Conservation (phyloP, 2,113 vertebrate species). For the Rhizomys pruinosus region DNA sequence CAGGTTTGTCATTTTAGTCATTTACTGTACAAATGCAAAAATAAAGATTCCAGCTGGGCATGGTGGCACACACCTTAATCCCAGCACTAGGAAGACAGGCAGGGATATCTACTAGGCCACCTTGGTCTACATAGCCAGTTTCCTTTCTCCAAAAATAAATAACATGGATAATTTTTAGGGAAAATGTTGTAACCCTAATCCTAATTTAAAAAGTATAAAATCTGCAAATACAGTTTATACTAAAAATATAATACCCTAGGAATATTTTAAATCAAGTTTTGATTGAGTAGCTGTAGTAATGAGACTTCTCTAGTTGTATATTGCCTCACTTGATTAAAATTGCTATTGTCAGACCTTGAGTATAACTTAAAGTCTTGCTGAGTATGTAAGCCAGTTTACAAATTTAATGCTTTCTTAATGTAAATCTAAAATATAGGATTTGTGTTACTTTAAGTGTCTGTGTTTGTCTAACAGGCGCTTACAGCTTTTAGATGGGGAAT, state of each 20-base stretch:
- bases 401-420: conserved; percentile 70
- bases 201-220: conserved; percentile 56
- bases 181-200: conserved; percentile 11
- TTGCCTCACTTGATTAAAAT: conserved; percentile 48
- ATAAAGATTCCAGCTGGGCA: conserved; percentile 44
- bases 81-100: too few species aligned
- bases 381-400: conserved; percentile 60
- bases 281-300: conserved; percentile 49
- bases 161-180: background rate
- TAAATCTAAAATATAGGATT: conserved; percentile 68
- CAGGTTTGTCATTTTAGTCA: background rate
- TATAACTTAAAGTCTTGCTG: conserved; percentile 49
- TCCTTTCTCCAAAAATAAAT: background rate
- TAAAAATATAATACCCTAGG: conserved; percentile 30
- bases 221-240: conserved; percentile 28
- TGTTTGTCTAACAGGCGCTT: conserved; percentile 90
- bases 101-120: too few species aligned
- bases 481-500: conserved; percentile 98
- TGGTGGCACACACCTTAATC: too few species aligned
- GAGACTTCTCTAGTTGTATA: conserved; percentile 46
- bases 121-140: too few species aligned
- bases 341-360: conserved; percentile 47
- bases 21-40: conserved; percentile 48
- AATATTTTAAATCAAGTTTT: conserved; percentile 52
- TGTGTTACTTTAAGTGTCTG: conserved; percentile 77